Conservation (phyloP, 1,140 invertebrate genomes). For the Epicauta chinensis region DNA sequence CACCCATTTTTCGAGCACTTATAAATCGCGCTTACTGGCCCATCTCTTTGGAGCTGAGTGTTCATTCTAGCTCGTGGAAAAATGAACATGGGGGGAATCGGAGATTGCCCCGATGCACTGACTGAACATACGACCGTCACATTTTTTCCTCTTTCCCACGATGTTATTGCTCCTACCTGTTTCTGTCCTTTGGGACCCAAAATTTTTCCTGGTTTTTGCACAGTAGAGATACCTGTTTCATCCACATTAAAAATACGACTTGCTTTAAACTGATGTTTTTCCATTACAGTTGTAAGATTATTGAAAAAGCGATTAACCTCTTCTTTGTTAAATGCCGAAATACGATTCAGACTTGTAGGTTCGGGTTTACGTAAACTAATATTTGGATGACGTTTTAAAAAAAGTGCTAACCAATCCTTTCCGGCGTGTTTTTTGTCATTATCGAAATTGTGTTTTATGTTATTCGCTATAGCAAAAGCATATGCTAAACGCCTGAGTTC, state of each 20-base stretch:
- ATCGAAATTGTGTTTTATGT: conserved; percentile 12
- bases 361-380: conserved; percentile 16
- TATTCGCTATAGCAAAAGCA: conserved; percentile 9
- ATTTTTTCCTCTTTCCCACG: conserved; percentile 40
- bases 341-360: conserved; percentile 2
- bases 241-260: conserved; percentile 42
- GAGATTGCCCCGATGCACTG: conserved; percentile 36
- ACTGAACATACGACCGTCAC: conserved; percentile 37
- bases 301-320: neutral
- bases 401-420: conserved; percentile 35
- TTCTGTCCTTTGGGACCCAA: conserved; percentile 37
- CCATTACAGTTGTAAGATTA: neutral
- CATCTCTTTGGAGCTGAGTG: conserved; percentile 19
- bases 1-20: conserved; percentile 24
- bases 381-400: conserved; percentile 33
- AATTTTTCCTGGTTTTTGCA: conserved; percentile 40
- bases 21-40: conserved; percentile 21
- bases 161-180: conserved; percentile 39
- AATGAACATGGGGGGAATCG: conserved; percentile 32
- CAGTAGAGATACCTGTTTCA: conserved; percentile 44
- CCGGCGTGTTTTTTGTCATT: conserved; percentile 26
- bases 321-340: neutral
- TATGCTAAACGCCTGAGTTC: conserved; percentile 6
- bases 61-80: conserved; percentile 14
- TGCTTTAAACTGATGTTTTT: conserved; percentile 25